phyloP scores from a whole-genome alignment of 2,797 vertebrate genomes.

The Mareca strepera region DNA sequence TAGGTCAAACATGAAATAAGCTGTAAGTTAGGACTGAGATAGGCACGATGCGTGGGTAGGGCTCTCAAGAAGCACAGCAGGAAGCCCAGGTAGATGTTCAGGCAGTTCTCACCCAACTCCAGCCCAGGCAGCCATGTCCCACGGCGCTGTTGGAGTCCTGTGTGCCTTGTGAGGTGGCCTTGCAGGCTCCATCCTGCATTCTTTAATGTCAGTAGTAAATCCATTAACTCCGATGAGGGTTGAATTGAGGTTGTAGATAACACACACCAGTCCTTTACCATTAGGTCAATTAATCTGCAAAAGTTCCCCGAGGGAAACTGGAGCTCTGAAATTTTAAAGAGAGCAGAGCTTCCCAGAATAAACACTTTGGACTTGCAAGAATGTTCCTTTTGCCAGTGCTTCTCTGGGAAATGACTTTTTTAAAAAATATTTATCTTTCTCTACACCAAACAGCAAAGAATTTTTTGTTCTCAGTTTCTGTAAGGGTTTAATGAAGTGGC shows the following conservation, averaged over 20 bases:
- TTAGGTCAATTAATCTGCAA: not conserved
- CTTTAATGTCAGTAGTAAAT: not conserved
- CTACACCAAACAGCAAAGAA: not conserved
- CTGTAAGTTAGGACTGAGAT: not conserved
- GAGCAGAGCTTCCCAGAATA: not conserved
- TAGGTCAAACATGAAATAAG: not conserved
- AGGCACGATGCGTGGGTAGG: not conserved
- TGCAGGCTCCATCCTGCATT: not conserved
- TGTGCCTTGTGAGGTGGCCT: not conserved
- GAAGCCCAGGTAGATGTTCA: not conserved
- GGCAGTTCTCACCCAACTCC: not conserved
- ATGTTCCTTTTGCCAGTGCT: not conserved
- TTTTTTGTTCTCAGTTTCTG: not conserved
- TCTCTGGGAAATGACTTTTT: not conserved
- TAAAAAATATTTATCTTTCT: not conserved
- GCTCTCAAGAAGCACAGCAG: not conserved
- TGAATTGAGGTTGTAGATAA: not conserved
- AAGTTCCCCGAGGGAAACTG: not conserved
- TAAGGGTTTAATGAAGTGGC: not conserved
- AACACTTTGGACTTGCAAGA: not conserved
- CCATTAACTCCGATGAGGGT: accelerated
- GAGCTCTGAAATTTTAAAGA: not conserved
- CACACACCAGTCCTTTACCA: not conserved
- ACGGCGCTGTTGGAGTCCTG: not conserved
- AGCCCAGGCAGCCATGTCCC: not conserved